These are phyloP conservation scores for Acipenser ruthenus DNA, from an alignment of 2,797 vertebrate genomes.

Conservation along the genomic window DNA sequence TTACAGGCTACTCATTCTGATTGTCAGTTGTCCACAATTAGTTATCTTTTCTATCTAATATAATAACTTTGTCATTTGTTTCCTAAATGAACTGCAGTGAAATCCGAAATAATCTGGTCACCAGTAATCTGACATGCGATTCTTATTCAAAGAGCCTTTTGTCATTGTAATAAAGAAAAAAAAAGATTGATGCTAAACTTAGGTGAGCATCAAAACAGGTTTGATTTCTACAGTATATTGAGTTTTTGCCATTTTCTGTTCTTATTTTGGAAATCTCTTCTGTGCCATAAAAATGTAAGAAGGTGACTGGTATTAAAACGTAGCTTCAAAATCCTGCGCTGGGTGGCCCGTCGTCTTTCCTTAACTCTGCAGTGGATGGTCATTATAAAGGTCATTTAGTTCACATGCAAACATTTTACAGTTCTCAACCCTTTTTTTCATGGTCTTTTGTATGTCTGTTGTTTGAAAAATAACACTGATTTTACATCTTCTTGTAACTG, in stretches of 20 bases:
- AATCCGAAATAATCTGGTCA: too few species aligned
- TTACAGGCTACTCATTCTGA: too few species aligned
- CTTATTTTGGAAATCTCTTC: not conserved
- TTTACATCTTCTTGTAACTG: not conserved
- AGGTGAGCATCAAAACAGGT: too few species aligned
- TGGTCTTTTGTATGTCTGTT: not conserved
- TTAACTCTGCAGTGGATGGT: not conserved
- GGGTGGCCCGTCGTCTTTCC: slow-evolving; percentile 4
- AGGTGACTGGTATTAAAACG: not conserved
- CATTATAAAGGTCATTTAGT: slow-evolving; percentile 15
- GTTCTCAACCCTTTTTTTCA: not conserved
- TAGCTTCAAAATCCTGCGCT: slow-evolving; percentile 7
- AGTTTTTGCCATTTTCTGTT: not conserved
- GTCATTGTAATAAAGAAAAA: too few species aligned
- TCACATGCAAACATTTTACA: slow-evolving; percentile 14
- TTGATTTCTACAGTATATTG: too few species aligned
- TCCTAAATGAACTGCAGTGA: too few species aligned
- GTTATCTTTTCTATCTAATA: too few species aligned
- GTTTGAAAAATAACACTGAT: not conserved
- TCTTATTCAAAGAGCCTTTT: too few species aligned
- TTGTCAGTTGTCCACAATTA: too few species aligned
- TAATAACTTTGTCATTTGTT: too few species aligned
- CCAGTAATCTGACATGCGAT: too few species aligned
- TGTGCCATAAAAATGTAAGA: not conserved
- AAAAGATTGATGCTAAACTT: too few species aligned